phyloP scores from a whole-genome alignment of 2,888 invertebrate genomes.

The Osmoderma eremita region DNA sequence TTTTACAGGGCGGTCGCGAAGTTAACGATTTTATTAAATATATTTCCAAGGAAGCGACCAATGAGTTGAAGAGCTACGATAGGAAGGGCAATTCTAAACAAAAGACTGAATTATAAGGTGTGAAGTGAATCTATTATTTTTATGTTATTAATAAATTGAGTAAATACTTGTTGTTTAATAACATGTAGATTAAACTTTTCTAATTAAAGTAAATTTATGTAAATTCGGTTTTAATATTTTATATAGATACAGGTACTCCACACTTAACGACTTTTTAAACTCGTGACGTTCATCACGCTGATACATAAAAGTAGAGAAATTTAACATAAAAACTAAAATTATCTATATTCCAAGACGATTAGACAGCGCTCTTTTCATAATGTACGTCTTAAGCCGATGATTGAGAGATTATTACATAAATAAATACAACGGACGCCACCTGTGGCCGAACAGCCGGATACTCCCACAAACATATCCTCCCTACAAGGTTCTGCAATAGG shows the following conservation, averaged over 20 bases:
- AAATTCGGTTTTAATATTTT: slow-evolving; percentile 6
- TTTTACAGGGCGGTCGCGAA: slow-evolving; percentile 83
- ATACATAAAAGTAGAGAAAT: not conserved
- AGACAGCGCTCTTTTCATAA: too few species aligned
- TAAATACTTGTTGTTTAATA: slow-evolving; percentile 31
- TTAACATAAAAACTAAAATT: too few species aligned
- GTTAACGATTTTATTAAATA: slow-evolving; percentile 94
- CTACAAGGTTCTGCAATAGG: too few species aligned
- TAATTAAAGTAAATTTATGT: slow-evolving; percentile 39
- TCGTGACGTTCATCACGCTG: too few species aligned
- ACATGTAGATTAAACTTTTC: slow-evolving; percentile 31
- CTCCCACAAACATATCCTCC: too few species aligned
- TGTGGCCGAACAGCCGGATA: too few species aligned
- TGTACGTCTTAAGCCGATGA: too few species aligned
- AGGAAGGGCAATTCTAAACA: slow-evolving; percentile 78
- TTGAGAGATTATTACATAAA: too few species aligned
- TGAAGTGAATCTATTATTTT: slow-evolving; percentile 33
- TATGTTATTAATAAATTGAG: slow-evolving; percentile 35
- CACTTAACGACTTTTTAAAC: not conserved
- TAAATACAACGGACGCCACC: too few species aligned
- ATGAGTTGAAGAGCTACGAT: slow-evolving; percentile 87
- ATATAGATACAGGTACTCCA: not conserved
- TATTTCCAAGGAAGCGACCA: slow-evolving; percentile 90
- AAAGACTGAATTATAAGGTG: slow-evolving; percentile 71
- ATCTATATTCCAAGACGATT: too few species aligned